Conservation (phyloP, 2,888 invertebrate genomes). For the Volucella inflata region DNA sequence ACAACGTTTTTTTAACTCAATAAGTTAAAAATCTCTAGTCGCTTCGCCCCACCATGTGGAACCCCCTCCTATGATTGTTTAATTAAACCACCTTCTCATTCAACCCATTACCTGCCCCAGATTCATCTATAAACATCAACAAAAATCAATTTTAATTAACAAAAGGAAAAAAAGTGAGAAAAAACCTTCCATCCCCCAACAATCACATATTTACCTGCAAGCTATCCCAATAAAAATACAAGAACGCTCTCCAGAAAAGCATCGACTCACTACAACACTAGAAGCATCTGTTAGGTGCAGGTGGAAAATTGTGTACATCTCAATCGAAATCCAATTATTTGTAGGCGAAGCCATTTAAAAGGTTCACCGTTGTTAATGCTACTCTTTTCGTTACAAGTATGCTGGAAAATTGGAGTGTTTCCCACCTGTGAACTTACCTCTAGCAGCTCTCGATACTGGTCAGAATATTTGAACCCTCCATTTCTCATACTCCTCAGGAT, state of each 20-base stretch:
- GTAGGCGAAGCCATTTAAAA: slow-evolving; percentile 66
- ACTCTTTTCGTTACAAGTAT: background rate
- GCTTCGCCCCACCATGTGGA: background rate
- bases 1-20: too few species aligned
- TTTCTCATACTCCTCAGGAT: slow-evolving; percentile 35
- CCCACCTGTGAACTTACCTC: slow-evolving; percentile 1
- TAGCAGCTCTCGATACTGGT: background rate
- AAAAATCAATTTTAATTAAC: slow-evolving; percentile 72
- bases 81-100: slow-evolving; percentile 11
- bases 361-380: slow-evolving; percentile 31
- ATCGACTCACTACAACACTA: slow-evolving; percentile 2
- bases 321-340: slow-evolving; percentile 74
- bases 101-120: background rate
- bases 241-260: slow-evolving; percentile 15
- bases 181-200: background rate
- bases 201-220: slow-evolving; percentile 22
- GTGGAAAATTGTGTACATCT: slow-evolving; percentile 69
- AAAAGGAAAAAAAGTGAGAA: slow-evolving; percentile 11
- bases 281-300: slow-evolving; percentile 6
- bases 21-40: too few species aligned
- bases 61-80: background rate
- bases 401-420: slow-evolving; percentile 32
- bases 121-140: background rate
- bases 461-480: slow-evolving; percentile 1
- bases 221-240: slow-evolving; percentile 43